These are phyloP conservation scores for Thysanoteuthis rhombus DNA, from an alignment of 2,888 invertebrate genomes.

Conservation along the genomic window DNA sequence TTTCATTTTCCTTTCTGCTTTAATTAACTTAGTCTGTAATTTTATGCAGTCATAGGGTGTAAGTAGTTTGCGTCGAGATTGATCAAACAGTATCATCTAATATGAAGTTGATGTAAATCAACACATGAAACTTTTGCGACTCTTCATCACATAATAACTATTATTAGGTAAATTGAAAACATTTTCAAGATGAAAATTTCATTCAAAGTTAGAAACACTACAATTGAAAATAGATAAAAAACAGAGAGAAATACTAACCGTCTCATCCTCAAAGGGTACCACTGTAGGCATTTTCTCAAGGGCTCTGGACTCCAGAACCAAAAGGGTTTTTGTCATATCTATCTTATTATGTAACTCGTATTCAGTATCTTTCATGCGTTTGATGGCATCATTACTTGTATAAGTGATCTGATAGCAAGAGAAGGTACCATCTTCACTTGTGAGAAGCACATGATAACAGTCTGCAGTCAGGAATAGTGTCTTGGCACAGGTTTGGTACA, in stretches of 20 bases:
- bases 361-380: neutral
- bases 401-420: neutral
- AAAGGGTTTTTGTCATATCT: neutral
- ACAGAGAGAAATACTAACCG: neutral
- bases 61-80: no score
- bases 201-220: neutral
- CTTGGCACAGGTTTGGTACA: neutral
- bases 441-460: neutral
- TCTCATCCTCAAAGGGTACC: neutral
- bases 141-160: no score
- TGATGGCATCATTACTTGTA: neutral
- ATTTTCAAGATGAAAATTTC: neutral
- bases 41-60: no score
- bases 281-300: neutral
- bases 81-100: no score
- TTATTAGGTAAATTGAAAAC: no score
- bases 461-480: neutral
- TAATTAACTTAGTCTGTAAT: no score
- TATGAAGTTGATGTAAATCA: no score
- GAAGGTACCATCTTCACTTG: neutral
- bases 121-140: no score
- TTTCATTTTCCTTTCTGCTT: no score
- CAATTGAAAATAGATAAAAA: neutral
- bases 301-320: neutral
- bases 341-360: neutral